These are phyloP conservation scores for Rhaphigaster nebulosa DNA, from an alignment of 2,888 invertebrate species.

Conservation along the genomic window DNA sequence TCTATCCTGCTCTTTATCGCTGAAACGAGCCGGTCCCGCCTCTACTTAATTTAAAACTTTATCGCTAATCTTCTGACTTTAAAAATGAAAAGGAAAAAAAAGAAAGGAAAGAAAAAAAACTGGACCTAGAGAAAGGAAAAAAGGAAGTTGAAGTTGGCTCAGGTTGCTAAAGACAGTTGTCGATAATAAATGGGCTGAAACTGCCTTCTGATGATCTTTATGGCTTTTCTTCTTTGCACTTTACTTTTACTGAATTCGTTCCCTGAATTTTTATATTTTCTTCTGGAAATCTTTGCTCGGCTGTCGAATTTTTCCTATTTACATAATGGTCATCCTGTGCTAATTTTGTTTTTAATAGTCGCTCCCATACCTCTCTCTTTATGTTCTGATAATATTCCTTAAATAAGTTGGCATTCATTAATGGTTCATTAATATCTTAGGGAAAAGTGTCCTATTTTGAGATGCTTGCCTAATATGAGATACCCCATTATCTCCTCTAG, in stretches of 20 bases:
- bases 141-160: slow-evolving; percentile 17
- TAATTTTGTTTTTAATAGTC: not conserved
- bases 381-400: too few relatives aligned
- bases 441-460: too few relatives aligned
- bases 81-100: slow-evolving; percentile 25
- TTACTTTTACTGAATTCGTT: slow-evolving; percentile 23
- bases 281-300: not conserved
- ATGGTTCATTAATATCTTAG: too few relatives aligned
- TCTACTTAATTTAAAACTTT: slow-evolving; percentile 49
- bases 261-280: slow-evolving; percentile 12
- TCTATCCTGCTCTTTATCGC: slow-evolving; percentile 31
- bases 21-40: slow-evolving; percentile 19
- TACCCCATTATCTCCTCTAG: too few relatives aligned
- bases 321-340: not conserved
- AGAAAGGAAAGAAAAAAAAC: not conserved
- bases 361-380: not conserved
- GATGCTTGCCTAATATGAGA: too few relatives aligned
- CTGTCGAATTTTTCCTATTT: not conserved
- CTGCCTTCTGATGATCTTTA: slow-evolving; percentile 22
- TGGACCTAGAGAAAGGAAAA: not conserved
- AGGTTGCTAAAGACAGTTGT: slow-evolving; percentile 39
- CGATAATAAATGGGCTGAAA: slow-evolving; percentile 35
- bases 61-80: slow-evolving; percentile 50
- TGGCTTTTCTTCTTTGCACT: slow-evolving; percentile 35
- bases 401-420: too few relatives aligned